phyloP scores from a whole-genome alignment of 1,140 invertebrate genomes.

The Pachypsylla venusta region DNA sequence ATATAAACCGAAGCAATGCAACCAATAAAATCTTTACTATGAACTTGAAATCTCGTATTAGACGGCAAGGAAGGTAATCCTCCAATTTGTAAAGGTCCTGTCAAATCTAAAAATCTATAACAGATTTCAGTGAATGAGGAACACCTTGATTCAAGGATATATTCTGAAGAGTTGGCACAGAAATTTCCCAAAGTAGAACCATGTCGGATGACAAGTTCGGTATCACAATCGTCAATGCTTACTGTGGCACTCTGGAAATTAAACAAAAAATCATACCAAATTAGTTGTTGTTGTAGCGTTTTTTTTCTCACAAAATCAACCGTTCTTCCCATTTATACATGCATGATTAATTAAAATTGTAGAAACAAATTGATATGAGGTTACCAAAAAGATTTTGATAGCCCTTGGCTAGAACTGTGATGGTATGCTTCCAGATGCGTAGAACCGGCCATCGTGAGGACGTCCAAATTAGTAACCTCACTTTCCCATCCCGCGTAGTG shows the following conservation, averaged over 20 bases:
- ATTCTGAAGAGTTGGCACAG: constrained; percentile 64
- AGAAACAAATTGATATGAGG: no score
- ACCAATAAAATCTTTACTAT: constrained; percentile 71
- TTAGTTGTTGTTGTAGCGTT: no score
- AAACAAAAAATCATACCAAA: constrained; percentile 6
- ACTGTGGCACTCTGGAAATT: constrained; percentile 60
- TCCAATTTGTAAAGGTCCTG: constrained; percentile 86
- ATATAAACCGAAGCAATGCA: constrained; percentile 83
- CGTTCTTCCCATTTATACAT: no score
- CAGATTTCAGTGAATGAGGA: constrained; percentile 77
- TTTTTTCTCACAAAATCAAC: no score
- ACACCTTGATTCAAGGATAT: constrained; percentile 56
- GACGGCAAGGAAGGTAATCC: constrained; percentile 71
- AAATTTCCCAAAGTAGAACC: constrained; percentile 53
- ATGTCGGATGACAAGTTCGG: constrained; percentile 59
- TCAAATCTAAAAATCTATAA: constrained; percentile 87
- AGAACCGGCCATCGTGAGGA: no score
- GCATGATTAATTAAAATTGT: no score
- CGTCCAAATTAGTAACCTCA: no score
- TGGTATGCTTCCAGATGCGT: no score
- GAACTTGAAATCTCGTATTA: constrained; percentile 54
- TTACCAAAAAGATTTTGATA: no score
- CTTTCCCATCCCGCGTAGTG: no score
- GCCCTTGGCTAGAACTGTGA: no score
- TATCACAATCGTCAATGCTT: constrained; percentile 81